Conservation (phyloP, 2,888 invertebrate species). For the Asteroscopus sphinx region DNA sequence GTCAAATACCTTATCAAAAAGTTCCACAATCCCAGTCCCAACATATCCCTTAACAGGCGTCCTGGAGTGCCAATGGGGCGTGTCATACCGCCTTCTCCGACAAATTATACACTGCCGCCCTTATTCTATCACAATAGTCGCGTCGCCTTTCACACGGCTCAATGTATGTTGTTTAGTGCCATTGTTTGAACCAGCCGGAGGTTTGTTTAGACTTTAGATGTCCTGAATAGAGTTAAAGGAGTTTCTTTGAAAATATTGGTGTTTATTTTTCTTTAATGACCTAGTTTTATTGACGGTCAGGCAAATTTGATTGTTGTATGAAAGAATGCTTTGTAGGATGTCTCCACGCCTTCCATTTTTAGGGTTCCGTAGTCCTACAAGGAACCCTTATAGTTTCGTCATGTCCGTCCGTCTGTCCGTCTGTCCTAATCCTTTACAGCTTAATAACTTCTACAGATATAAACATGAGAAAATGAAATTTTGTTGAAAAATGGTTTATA, state of each 20-base stretch:
- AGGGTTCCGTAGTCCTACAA: slow-evolving; percentile 11
- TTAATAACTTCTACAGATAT: too few species aligned
- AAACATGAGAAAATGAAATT: too few species aligned
- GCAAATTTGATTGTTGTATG: background rate
- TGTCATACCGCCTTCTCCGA: slow-evolving; percentile 75
- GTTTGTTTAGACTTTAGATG: slow-evolving; percentile 30
- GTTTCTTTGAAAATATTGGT: slow-evolving; percentile 43
- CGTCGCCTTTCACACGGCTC: slow-evolving; percentile 42
- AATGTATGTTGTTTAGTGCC: slow-evolving; percentile 29
- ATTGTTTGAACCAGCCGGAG: slow-evolving; percentile 45
- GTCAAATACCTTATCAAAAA: background rate
- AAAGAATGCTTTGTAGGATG: background rate
- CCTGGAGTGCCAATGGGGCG: slow-evolving; percentile 74
- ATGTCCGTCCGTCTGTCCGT: too few species aligned
- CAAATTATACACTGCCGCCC: slow-evolving; percentile 72
- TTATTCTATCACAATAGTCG: slow-evolving; percentile 40
- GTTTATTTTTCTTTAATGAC: slow-evolving; percentile 25
- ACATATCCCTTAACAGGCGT: slow-evolving; percentile 71
- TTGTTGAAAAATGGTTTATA: too few species aligned
- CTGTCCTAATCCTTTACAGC: too few species aligned
- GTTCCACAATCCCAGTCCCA: slow-evolving; percentile 28
- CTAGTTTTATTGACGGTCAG: slow-evolving; percentile 13
- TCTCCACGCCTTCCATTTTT: background rate
- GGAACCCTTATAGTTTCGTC: too few species aligned
- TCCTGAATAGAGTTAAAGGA: slow-evolving; percentile 19